Evolutionary conservation across 2,113 vertebrate species (phyloP), one percentile per base, ranked within the genome.

Genomic region (Lanius ludovicianus): DNA sequence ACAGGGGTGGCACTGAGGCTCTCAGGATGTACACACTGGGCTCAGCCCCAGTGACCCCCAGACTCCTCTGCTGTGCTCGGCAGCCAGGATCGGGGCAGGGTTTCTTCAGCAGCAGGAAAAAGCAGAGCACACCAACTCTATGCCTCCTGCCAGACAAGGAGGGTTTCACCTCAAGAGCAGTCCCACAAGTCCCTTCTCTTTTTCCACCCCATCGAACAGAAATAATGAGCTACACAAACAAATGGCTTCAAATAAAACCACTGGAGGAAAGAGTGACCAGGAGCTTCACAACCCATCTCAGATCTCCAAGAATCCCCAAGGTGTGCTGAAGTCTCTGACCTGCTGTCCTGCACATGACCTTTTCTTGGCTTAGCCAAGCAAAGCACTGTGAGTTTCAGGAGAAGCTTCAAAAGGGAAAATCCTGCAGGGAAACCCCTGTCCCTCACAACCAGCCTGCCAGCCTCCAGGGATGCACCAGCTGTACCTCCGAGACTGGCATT

Each of bases 111-210:
- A 62, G 60, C 62, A 59, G 16, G 39, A 56, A 27, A 59, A 62
- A 62, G 25, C 76, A 62, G 12, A 83, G 39, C 31, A 63, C 74
- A 47, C 13, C 53, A 52, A 41, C 16, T 15, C 31, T 1, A 1
- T 3, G n/a, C 7, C 25, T 93, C 96, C 97, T 91, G 77, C 87
- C 49, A 96, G 77, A 69, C 35, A 80, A 69, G 47, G 47, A 69
- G 22, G 35, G 62, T 30, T 75, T 47, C 87, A 75, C 53, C 30
- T 60, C 62, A 76, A 44, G 2, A 68, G 46, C n/a, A 82, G 69
- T 31, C 50, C 69, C 86, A 59, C 41, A 23, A 15, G n/a, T 42
- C 59, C 31, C 42, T 56, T 80, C 37, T 71, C 37, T 50, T 90
- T 37, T 77, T 33, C 64, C 31, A 63, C 10, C 31, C 52, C 80